Evolutionary conservation across 1,140 invertebrate species (phyloP), one percentile per base, ranked within the genome.

Genomic region (Anoplophora glabripennis): DNA sequence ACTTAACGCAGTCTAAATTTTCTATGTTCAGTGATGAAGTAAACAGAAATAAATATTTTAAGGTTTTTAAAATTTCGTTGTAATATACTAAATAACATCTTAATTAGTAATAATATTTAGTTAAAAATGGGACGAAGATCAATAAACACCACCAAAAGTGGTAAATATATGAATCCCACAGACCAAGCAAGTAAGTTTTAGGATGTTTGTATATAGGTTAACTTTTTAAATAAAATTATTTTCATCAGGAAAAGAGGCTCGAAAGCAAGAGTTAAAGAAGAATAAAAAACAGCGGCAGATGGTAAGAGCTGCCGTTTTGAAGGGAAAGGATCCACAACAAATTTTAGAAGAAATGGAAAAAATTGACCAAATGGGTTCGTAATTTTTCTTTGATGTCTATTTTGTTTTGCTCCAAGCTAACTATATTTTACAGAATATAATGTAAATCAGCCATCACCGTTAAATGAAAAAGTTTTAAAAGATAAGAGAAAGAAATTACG

Each of bases 141-240:
- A 44, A 97, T 97, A 67, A 98, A 96, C 81, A 96, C 94, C 87
- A 98, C 96, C 28, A 98, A 98, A 84, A 97, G 94, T 95, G 96
- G 96, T 73, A 98, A 98, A 86, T 98, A 96, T 71, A 98, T 98
- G 94, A 98, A 99, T 80, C 96, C 96, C 17, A 98, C 95, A 4
- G 96, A 99, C 79, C 95, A 98, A 88, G 95, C 94, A 54, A 81
- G 94, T 94, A 88, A 91, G 92, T 92, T 75, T 40, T 49, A 56
- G 57, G 61, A 63, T 56, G 56, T 55, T 57, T 18, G 61, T 49
- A 41, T 12, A 42, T 40, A 41, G 12, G 18, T 48, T 37, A 18
- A 54, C n/a, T 15, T 53, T 21, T 65, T 49, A 41, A 40, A 40
- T 48, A 57, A 52, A 54, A 49, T 21, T 44, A 1, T 38, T 5